Conservation (phyloP, 2,797 vertebrate species). For the Ptychadena robeensis region DNA sequence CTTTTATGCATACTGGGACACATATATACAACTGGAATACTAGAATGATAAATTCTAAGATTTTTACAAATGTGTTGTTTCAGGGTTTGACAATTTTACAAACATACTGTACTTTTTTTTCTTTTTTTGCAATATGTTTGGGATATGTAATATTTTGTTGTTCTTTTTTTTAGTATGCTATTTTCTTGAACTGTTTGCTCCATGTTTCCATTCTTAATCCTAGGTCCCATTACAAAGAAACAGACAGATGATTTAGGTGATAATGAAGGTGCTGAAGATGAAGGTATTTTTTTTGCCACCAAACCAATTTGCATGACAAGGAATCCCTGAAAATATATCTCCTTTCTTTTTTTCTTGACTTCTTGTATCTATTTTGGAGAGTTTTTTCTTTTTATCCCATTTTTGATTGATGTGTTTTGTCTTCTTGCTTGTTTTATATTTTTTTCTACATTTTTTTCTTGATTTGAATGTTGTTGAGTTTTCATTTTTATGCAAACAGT, state of each 20-base stretch:
- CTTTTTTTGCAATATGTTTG: constrained; percentile 77
- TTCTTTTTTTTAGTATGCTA: constrained; percentile 78
- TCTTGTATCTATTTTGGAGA: constrained; percentile 98
- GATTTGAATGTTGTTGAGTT: constrained; percentile 76
- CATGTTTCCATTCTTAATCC: constrained; percentile 98
- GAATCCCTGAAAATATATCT: constrained; percentile 85
- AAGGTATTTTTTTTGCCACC: constrained; percentile 97
- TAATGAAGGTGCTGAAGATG: constrained; percentile 98
- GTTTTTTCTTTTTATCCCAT: constrained; percentile 87
- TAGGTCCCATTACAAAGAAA: constrained; percentile 99
- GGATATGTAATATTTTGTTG: constrained; percentile 80
- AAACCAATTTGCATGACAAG: constrained; percentile 98
- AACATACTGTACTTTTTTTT: constrained; percentile 13
- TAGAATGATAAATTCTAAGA: neutral
- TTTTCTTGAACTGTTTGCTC: constrained; percentile 92
- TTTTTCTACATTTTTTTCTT: constrained; percentile 78
- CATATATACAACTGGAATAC: neutral
- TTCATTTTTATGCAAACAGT: constrained; percentile 77
- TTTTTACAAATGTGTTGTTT: neutral
- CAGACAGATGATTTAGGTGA: constrained; percentile 99
- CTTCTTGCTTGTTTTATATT: constrained; percentile 97
- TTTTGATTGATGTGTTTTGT: constrained; percentile 99
- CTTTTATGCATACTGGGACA: neutral
- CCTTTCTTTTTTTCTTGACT: constrained; percentile 93
- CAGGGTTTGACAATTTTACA: neutral